Percentiles rank a stretch among this genome's conserved stretches.
phyloP scores from a whole-genome alignment of 2,888 invertebrate genomes.

The Ypsolopha scabrella region DNA sequence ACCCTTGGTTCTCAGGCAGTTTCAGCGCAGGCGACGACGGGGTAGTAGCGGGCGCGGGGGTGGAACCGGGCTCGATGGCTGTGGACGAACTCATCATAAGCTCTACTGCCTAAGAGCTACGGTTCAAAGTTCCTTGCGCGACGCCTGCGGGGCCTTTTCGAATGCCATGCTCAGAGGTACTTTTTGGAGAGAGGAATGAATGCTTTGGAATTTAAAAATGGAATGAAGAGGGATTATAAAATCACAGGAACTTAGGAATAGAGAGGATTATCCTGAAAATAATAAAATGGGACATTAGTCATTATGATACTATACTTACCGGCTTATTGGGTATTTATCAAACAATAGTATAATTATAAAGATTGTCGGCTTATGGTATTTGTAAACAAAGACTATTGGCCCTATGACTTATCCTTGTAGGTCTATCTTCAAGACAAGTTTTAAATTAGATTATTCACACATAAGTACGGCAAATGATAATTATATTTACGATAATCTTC shows the following conservation, averaged over 20 bases:
- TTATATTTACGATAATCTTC: no score
- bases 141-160: not conserved
- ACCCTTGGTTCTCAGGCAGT: constrained; percentile 31
- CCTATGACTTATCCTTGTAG: no score
- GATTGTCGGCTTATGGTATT: no score
- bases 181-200: not conserved
- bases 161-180: no score
- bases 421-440: no score
- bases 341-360: no score
- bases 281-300: not conserved
- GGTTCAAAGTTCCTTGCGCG: not conserved
- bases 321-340: no score
- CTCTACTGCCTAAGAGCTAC: not conserved
- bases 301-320: no score
- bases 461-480: no score
- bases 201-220: not conserved
- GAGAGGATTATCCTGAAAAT: not conserved
- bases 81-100: constrained; percentile 61
- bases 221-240: not conserved
- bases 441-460: no score
- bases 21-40: constrained; percentile 52
- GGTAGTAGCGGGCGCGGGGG: constrained; percentile 43
- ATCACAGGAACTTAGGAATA: not conserved
- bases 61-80: constrained; percentile 59
- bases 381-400: no score